phyloP scores from a whole-genome alignment of 2,113 vertebrate species.

The Pedionomus torquatus region DNA sequence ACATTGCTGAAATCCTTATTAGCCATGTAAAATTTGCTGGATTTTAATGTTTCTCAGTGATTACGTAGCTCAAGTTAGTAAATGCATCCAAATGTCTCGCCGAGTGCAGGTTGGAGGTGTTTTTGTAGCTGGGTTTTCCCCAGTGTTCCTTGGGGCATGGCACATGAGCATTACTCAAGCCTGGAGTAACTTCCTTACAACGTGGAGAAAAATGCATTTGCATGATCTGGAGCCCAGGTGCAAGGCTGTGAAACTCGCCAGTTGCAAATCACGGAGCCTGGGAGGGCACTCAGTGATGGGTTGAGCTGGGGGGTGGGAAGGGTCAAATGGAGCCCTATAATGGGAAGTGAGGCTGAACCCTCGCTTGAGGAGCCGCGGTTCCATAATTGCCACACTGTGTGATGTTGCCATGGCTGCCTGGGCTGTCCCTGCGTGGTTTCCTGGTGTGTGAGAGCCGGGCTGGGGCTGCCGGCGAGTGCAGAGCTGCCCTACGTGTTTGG shows the following conservation, averaged over 20 bases:
- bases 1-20: not conserved
- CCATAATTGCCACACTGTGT: constrained; percentile 43
- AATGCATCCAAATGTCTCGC: rapidly evolving
- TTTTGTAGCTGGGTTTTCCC: not conserved
- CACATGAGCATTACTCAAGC: not conserved
- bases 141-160: rapidly evolving
- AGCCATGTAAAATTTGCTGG: not conserved
- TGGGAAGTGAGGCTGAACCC: constrained; percentile 14
- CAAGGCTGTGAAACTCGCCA: not conserved
- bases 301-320: not conserved
- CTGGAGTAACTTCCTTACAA: not conserved
- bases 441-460: constrained; percentile 48
- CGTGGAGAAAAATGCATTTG: not conserved
- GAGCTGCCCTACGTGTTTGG: constrained; percentile 49
- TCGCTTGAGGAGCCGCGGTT: not conserved
- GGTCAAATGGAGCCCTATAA: not conserved
- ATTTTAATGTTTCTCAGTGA: not conserved
- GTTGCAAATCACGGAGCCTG: not conserved
- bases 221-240: not conserved
- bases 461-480: not conserved
- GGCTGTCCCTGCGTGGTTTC: constrained; percentile 31
- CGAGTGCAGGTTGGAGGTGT: not conserved
- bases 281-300: not conserved
- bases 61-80: not conserved
- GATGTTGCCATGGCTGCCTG: constrained; percentile 63